These are phyloP conservation scores for Choloepus didactylus DNA, from an alignment of 2,797 vertebrate species.

Conservation along the genomic window DNA sequence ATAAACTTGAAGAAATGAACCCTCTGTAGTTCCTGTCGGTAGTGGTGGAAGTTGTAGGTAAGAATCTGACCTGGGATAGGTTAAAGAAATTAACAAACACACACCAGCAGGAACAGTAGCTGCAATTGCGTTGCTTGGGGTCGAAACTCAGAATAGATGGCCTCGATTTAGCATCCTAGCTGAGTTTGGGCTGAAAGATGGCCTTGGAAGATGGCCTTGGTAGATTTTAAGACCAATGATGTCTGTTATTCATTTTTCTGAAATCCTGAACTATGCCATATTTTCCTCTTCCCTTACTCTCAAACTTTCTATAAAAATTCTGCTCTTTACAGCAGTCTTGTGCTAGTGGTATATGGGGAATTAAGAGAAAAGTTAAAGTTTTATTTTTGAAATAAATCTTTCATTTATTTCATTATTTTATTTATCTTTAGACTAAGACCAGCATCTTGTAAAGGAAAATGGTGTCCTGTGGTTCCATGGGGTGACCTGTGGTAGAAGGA, in stretches of 20 bases:
- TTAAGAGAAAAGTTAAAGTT: not conserved
- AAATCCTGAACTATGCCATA: not conserved
- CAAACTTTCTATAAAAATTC: not conserved
- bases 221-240: not conserved
- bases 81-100: not conserved
- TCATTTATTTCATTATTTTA: not conserved
- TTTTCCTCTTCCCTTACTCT: not conserved
- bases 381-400: not conserved
- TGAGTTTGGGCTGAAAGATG: not conserved
- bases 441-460: not conserved
- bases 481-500: not conserved
- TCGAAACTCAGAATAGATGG: not conserved
- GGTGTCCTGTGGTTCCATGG: not conserved
- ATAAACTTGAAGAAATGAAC: not conserved
- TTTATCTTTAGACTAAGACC: not conserved
- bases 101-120: not conserved
- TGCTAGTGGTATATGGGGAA: not conserved
- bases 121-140: not conserved
- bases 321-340: not conserved
- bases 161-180: not conserved
- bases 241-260: not conserved
- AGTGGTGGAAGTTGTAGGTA: not conserved
- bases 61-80: not conserved
- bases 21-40: not conserved
- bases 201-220: not conserved